Conservation (phyloP, 2,888 invertebrate species). For the Petrolisthes manimaculis region DNA sequence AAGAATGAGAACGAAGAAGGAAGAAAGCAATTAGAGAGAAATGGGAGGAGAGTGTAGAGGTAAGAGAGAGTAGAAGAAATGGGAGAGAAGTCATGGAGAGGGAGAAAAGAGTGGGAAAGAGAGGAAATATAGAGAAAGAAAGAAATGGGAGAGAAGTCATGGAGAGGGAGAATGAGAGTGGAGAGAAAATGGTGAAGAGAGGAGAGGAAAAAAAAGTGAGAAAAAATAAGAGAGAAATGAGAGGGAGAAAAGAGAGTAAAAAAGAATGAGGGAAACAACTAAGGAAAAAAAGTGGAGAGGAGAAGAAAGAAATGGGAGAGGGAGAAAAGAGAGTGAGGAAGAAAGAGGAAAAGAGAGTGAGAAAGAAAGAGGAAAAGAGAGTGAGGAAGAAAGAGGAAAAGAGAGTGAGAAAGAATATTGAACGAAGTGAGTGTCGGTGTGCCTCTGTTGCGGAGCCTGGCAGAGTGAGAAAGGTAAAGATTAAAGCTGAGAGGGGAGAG, state of each 20-base stretch:
- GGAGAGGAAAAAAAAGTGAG: too few species aligned
- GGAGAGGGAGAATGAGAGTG: too few species aligned
- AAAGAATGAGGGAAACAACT: not conserved
- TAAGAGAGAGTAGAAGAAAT: not conserved
- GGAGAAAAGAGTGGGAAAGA: too few species aligned
- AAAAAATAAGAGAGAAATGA: too few species aligned
- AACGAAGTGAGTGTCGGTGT: not conserved
- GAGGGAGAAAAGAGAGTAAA: not conserved
- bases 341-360: not conserved
- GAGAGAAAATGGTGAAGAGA: too few species aligned
- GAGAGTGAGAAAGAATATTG: not conserved
- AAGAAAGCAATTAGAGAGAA: not conserved
- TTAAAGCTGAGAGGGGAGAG: conserved; percentile 18
- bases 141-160: too few species aligned
- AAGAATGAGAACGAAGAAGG: not conserved
- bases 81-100: not conserved
- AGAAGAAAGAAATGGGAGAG: not conserved
- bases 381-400: not conserved
- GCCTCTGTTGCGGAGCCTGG: conserved; percentile 5
- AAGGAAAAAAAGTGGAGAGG: not conserved
- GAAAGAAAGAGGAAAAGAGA: not conserved
- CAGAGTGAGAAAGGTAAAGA: conserved; percentile 29
- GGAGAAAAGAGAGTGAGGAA: not conserved
- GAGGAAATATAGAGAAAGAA: too few species aligned
- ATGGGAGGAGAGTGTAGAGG: not conserved